A percentile compares a stretch with the other conserved stretches of the same genome.
These are phyloP conservation scores for Rynchops niger DNA, from an alignment of 2,113 vertebrate species.

Conservation along the genomic window DNA sequence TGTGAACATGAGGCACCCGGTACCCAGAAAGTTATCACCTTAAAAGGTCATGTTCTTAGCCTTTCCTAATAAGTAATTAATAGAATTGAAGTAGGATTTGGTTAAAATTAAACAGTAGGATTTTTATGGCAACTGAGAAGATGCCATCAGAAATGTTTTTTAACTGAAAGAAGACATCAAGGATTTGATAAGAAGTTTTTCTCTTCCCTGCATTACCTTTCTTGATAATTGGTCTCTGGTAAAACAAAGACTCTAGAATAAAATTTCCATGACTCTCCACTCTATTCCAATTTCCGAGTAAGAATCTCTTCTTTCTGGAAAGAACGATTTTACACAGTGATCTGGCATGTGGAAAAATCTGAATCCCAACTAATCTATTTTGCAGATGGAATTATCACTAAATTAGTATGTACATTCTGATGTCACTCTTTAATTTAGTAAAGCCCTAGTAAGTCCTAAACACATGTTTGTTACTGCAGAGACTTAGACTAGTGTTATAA, in stretches of 20 bases:
- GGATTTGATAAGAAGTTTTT: background rate
- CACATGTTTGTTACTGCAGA: background rate
- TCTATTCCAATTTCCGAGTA: background rate
- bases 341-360: background rate
- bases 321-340: background rate
- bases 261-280: background rate
- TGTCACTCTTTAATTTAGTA: background rate
- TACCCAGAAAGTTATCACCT: background rate
- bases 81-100: background rate
- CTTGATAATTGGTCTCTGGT: background rate
- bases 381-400: background rate
- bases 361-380: background rate
- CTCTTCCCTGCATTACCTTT: background rate
- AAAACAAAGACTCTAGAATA: background rate
- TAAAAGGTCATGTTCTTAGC: background rate
- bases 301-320: background rate
- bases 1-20: background rate
- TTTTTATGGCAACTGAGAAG: background rate
- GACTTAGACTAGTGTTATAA: background rate
- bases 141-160: background rate
- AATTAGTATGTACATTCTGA: background rate
- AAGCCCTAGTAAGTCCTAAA: background rate
- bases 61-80: background rate
- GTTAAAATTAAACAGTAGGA: background rate
- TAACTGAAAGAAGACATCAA: background rate